Base-by-base conservation (phyloP, 1,140 invertebrate species). In the Chironomus striatipennis region DNA sequence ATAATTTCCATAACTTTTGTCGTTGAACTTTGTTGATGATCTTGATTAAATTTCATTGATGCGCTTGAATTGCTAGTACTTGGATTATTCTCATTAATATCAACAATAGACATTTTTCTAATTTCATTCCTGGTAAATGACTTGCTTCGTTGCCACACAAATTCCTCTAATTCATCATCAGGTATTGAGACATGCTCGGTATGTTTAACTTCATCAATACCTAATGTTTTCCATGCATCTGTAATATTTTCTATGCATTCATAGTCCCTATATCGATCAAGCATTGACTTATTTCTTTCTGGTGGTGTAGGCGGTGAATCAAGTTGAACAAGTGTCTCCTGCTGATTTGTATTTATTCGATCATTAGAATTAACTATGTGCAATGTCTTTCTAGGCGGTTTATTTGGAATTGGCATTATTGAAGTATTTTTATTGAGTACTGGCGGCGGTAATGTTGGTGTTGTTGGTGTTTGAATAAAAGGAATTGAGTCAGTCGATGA, bases 151-250 rank as follows among this genome's bases (percentile, higher is more conserved):
- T 81, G 80, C 42, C 80, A 79, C 8, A 78, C 79, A 76, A 81
- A 80, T n/a, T 75, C 73, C 18, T 34, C 10, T 77, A 79, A 15
- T 57, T 84, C 81, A 42, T 83, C 80, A 73, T 82, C 79, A 24
- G 79, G 76, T 67, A 77, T 75, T 24, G 77, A 77, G 18, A 82
- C 73, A 75, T 82, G 82, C 77, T 88, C 89, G 6, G 85, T 87
- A 78, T 92, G 90, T 75, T 87, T 85, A 9, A 90, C 85, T 65
- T 88, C 87, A 78, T 89, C 87, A n/a, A 91, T 85, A 15, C 91
- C 91, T 67, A 91, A 84, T 0, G 90, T 92, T 79, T 87, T 88
- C 91, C 91, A 93, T 47, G 91, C 91, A 76, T 92, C 87, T 77
- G 86, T 90, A 74, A 82, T 81, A 17, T 78, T 80, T 78, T 81